Evolutionary conservation across 2,797 vertebrate genomes (phyloP).

Genomic region (Salarias fasciatus): DNA sequence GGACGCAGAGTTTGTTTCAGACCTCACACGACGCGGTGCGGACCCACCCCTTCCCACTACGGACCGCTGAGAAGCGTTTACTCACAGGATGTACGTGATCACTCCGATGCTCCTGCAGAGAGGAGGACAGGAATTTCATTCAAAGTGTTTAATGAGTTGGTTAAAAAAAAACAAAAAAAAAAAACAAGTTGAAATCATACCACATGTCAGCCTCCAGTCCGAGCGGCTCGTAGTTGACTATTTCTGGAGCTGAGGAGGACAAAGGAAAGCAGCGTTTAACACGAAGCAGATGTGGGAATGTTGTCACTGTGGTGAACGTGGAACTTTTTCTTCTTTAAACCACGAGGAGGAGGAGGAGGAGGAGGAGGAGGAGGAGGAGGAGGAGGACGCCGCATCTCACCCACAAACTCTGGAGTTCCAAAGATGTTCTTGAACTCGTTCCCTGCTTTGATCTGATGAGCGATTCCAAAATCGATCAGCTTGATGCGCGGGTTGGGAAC

Average conservation of each 20-base stretch:
- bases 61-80: conserved; percentile 44
- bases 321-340: no score
- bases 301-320: background rate
- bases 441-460: conserved; percentile 96
- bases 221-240: conserved; percentile 97
- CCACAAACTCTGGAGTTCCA: conserved; percentile 97
- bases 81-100: conserved; percentile 98
- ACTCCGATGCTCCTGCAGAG: conserved; percentile 94
- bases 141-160: conserved; percentile 5
- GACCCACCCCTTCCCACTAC: conserved; percentile 5
- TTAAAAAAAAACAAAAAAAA: background rate
- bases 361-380: no score
- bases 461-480: conserved; percentile 97
- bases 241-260: conserved; percentile 90
- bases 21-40: background rate
- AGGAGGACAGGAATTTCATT: conserved; percentile 40
- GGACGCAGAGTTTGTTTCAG: conserved; percentile 5
- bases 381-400: conserved; percentile 73
- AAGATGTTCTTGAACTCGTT: conserved; percentile 99
- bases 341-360: no score
- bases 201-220: conserved; percentile 99
- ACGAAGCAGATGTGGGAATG: conserved; percentile 58
- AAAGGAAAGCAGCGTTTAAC: conserved; percentile 55
- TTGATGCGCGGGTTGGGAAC: conserved; percentile 95
- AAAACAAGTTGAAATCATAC: conserved; percentile 80